These are phyloP conservation scores for Bovichtus variegatus DNA, from an alignment of 2,797 vertebrate genomes.

Conservation along the genomic window DNA sequence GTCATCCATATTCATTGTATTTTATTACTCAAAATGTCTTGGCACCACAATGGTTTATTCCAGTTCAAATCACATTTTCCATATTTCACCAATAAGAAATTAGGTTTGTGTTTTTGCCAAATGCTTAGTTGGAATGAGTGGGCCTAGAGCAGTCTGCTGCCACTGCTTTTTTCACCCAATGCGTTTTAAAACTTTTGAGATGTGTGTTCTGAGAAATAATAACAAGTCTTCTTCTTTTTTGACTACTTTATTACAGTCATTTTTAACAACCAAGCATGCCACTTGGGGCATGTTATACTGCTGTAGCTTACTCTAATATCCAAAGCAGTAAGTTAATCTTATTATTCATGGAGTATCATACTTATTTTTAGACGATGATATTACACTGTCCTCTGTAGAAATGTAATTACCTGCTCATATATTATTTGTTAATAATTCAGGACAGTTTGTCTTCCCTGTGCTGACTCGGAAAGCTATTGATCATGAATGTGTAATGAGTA, in stretches of 20 bases:
- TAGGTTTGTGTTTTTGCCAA: neutral
- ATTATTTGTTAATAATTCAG: constrained; percentile 77
- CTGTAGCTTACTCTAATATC: neutral
- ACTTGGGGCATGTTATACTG: neutral
- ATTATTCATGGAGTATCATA: constrained; percentile 9
- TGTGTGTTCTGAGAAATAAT: neutral
- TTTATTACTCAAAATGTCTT: constrained; percentile 25
- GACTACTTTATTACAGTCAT: neutral
- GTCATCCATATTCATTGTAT: constrained; percentile 57
- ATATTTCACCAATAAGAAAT: neutral
- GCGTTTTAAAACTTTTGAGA: neutral
- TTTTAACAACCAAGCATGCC: neutral
- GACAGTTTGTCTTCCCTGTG: constrained; percentile 50
- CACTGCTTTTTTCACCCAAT: neutral
- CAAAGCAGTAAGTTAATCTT: constrained; percentile 25
- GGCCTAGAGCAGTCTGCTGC: neutral
- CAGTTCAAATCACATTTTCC: neutral
- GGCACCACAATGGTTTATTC: neutral
- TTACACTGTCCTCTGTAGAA: constrained; percentile 49
- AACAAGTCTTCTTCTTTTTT: neutral
- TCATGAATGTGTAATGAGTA: constrained; percentile 64
- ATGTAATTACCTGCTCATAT: constrained; percentile 74
- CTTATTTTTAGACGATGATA: constrained; percentile 66
- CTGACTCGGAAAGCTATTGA: constrained; percentile 65
- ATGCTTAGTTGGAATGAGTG: neutral